Evolutionary conservation across 2,797 vertebrate genomes (phyloP).

Genomic region (Potorous gilbertii): DNA sequence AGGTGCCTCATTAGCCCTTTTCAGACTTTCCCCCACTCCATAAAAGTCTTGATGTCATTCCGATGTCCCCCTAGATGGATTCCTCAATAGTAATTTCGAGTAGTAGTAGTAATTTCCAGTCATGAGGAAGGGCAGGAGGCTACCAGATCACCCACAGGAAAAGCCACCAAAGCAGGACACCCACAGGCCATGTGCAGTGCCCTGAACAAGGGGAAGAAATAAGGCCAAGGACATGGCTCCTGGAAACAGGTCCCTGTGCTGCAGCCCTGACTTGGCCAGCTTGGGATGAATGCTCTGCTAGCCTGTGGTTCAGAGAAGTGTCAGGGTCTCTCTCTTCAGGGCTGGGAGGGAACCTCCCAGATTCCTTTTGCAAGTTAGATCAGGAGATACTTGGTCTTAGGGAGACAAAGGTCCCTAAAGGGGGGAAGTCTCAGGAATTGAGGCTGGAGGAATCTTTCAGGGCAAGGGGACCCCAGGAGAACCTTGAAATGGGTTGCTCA

Average conservation of each 20-base stretch:
- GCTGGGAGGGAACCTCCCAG: not conserved
- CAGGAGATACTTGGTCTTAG: not conserved
- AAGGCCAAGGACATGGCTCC: slow-evolving; percentile 4
- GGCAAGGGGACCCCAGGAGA: too few species aligned
- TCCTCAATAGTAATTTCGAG: slow-evolving; percentile 1
- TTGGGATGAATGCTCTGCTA: not conserved
- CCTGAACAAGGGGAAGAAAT: slow-evolving; percentile 22
- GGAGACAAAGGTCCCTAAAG: not conserved
- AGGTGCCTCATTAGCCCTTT: not conserved
- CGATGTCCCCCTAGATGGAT: not conserved
- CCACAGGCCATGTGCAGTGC: not conserved
- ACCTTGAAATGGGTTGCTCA: not conserved
- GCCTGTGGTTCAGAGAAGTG: not conserved
- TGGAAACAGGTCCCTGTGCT: not conserved
- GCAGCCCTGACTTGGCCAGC: slow-evolving; percentile 19
- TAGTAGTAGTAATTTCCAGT: not conserved
- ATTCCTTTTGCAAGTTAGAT: not conserved
- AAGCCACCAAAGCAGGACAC: slow-evolving; percentile 42
- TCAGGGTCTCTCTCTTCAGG: not conserved
- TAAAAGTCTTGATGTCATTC: not conserved
- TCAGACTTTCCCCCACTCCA: not conserved
- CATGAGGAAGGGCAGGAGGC: slow-evolving; percentile 24
- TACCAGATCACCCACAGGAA: slow-evolving; percentile 41
- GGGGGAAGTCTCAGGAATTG: not conserved
- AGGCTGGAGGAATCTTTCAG: not conserved